These are phyloP conservation scores for Melanotaenia duboulayi DNA, from an alignment of 2,113 vertebrate species.

Conservation along the genomic window DNA sequence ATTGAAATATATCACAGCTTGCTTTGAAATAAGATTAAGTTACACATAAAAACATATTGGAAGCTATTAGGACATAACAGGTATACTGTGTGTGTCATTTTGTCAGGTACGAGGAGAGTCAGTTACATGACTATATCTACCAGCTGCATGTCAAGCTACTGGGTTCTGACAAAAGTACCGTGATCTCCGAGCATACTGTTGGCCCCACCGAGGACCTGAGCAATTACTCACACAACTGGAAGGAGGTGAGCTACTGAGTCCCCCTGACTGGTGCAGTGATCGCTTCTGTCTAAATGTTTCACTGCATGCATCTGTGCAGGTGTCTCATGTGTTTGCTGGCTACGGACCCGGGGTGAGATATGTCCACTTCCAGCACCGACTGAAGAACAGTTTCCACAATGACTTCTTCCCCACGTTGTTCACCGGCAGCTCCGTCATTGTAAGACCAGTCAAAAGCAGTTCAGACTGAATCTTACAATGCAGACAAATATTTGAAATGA, in stretches of 20 bases:
- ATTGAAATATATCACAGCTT: too few relatives aligned
- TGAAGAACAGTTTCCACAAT: conserved; percentile 81
- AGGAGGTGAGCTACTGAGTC: conserved; percentile 67
- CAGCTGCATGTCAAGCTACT: conserved; percentile 87
- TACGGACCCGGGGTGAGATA: conserved; percentile 83
- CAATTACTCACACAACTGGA: conserved; percentile 81
- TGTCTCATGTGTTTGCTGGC: conserved; percentile 79
- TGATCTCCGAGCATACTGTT: conserved; percentile 79
- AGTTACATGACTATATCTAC: conserved; percentile 82
- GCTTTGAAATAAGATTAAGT: background rate
- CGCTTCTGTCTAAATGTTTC: background rate
- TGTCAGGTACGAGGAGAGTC: conserved; percentile 88
- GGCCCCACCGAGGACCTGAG: conserved; percentile 66
- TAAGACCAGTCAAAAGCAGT: conserved; percentile 68
- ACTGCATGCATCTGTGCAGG: conserved; percentile 60
- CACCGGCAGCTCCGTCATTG: conserved; percentile 82
- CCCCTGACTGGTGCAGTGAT: background rate
- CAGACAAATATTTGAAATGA: background rate
- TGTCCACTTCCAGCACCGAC: conserved; percentile 84
- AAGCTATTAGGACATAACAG: background rate
- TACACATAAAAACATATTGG: background rate
- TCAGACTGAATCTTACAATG: background rate
- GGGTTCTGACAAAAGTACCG: conserved; percentile 76
- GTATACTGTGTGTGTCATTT: background rate
- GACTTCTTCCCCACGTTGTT: conserved; percentile 78